These are phyloP conservation scores for Tringa solitaria DNA, from an alignment of 2,113 vertebrate genomes.

Conservation along the genomic window DNA sequence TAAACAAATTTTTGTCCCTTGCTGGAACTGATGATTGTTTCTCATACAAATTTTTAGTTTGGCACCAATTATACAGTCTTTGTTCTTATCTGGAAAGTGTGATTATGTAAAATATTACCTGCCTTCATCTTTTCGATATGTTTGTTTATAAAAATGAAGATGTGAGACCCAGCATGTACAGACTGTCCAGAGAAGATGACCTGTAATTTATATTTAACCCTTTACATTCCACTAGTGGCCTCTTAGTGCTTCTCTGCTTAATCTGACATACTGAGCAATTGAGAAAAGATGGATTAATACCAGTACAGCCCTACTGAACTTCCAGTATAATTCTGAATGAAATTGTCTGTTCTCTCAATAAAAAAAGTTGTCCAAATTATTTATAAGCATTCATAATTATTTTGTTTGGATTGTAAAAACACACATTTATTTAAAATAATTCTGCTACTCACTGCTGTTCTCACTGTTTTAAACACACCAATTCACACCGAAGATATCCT, in stretches of 20 bases:
- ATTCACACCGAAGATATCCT: not conserved
- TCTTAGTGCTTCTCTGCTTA: not conserved
- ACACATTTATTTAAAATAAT: not conserved
- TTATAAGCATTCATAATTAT: not conserved
- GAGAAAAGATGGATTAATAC: not conserved
- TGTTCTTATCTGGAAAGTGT: constrained; percentile 10
- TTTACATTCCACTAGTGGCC: not conserved
- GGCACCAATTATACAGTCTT: not conserved
- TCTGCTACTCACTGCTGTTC: not conserved
- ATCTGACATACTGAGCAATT: not conserved
- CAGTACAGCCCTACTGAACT: not conserved
- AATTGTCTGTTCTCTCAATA: not conserved
- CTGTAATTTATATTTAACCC: not conserved
- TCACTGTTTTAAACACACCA: not conserved
- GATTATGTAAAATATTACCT: constrained; percentile 6
- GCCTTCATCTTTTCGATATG: not conserved
- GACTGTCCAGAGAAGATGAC: not conserved
- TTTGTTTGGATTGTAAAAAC: not conserved
- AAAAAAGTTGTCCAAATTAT: not conserved
- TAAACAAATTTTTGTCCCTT: not conserved
- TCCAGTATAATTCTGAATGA: not conserved
- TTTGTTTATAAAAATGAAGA: not conserved
- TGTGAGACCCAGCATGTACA: not conserved
- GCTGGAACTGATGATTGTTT: not conserved
- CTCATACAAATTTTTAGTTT: not conserved